These are phyloP conservation scores for Noturus placidus DNA, from an alignment of 2,113 vertebrate species.

Conservation along the genomic window DNA sequence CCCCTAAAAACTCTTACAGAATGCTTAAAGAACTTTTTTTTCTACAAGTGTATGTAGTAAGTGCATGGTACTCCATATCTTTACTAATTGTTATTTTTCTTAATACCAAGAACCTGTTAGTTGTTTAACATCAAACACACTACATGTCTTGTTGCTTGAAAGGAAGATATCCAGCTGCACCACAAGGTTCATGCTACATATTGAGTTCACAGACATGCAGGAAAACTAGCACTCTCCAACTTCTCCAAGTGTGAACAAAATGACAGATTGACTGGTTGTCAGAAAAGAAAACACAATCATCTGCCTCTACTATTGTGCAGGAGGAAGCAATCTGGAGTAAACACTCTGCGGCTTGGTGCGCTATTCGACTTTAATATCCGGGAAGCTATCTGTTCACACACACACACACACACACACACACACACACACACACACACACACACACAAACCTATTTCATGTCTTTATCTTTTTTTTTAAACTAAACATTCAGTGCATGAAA, in stretches of 20 bases:
- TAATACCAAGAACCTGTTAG: background rate
- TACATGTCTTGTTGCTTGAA: background rate
- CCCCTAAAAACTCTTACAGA: too few species aligned
- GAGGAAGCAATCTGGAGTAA: slow-evolving; percentile 55
- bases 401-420: background rate
- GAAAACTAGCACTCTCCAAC: background rate
- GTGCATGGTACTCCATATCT: too few species aligned
- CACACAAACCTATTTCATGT: background rate
- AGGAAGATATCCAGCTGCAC: background rate
- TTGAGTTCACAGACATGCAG: background rate
- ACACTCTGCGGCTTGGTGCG: background rate
- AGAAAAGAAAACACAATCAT: slow-evolving; percentile 58
- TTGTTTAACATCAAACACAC: background rate
- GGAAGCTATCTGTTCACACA: background rate
- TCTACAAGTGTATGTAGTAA: too few species aligned
- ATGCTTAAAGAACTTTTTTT: too few species aligned
- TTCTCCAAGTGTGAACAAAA: slow-evolving; percentile 42
- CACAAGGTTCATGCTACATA: background rate
- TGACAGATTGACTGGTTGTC: slow-evolving; percentile 60
- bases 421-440: background rate
- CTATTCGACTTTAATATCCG: slow-evolving; percentile 19
- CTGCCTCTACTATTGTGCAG: slow-evolving; percentile 47
- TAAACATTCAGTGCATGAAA: background rate
- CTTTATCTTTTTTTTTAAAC: background rate
- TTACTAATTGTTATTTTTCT: too few species aligned